phyloP scores from a whole-genome alignment of 2,113 vertebrate species.

The Sturnus vulgaris region DNA sequence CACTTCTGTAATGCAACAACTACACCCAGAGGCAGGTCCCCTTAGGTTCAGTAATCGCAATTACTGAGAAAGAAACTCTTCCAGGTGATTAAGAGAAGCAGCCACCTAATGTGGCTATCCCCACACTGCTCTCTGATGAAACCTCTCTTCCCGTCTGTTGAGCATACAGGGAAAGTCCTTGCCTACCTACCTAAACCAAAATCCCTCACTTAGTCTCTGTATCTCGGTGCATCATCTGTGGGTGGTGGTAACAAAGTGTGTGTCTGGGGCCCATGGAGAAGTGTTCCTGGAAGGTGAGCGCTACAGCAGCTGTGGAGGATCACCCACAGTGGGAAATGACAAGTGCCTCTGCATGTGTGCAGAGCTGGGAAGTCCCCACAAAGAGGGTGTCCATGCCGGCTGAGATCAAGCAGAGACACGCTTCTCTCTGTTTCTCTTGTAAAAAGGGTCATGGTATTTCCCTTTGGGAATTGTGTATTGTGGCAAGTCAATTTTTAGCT shows the following conservation, averaged over 20 bases:
- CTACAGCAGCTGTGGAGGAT: neutral
- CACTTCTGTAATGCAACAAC: conserved; percentile 11
- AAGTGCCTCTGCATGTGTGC: neutral
- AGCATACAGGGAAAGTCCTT: neutral
- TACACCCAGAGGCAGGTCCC: conserved; percentile 5
- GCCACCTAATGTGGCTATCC: neutral
- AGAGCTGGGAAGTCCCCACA: neutral
- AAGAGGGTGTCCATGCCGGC: neutral
- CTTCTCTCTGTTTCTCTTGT: neutral
- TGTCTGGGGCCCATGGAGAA: neutral
- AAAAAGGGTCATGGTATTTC: neutral
- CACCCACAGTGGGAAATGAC: neutral
- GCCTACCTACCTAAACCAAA: neutral
- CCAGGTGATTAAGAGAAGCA: neutral
- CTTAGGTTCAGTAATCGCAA: neutral
- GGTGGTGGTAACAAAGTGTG: neutral
- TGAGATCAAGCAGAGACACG: neutral
- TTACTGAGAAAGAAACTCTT: neutral
- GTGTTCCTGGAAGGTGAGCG: conserved; percentile 25
- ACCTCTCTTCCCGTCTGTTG: neutral
- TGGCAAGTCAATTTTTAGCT: neutral
- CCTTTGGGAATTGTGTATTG: neutral
- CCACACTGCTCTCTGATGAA: neutral
- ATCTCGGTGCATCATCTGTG: neutral
- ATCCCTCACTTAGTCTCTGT: neutral